A percentile compares a stretch with the other conserved stretches of the same genome.
Evolutionary conservation across 2,113 vertebrate species (phyloP).

Genomic region (Paramormyrops kingsleyae): DNA sequence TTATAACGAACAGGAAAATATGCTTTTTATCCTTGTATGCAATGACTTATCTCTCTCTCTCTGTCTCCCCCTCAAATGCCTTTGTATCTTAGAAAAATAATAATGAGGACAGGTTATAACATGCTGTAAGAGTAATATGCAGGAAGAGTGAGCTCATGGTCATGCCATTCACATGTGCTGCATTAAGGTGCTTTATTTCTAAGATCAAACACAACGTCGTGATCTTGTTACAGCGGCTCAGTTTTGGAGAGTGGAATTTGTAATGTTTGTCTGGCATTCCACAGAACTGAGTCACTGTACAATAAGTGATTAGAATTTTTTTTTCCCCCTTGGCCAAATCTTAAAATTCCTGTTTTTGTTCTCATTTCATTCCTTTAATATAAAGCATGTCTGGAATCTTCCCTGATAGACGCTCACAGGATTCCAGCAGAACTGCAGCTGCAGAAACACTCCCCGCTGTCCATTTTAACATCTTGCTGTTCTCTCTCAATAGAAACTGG

Average conservation of each 20-base stretch:
- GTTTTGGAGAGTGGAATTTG: neutral
- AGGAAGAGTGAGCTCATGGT: neutral
- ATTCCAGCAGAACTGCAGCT: neutral
- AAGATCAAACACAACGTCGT: neutral
- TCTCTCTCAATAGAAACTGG: constrained; percentile 73
- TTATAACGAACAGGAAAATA: neutral
- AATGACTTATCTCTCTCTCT: neutral
- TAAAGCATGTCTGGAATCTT: neutral
- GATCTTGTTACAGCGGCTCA: neutral
- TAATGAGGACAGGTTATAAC: neutral
- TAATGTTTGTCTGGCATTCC: constrained; percentile 1
- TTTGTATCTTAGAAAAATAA: neutral
- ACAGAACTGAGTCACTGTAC: neutral
- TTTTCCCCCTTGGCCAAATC: neutral
- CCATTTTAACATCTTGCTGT: neutral
- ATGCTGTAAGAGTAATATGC: neutral
- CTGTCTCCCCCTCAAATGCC: neutral
- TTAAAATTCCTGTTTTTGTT: neutral
- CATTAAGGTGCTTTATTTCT: neutral
- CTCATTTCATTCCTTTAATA: neutral
- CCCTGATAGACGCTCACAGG: neutral
- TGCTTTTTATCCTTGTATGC: neutral
- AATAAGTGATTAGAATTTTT: constrained; percentile 11
- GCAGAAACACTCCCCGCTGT: neutral
- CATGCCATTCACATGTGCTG: no score